A percentile compares a stretch with the other conserved stretches of the same genome.
phyloP scores from a whole-genome alignment of 2,888 invertebrate genomes.

The Apantesis nais region DNA sequence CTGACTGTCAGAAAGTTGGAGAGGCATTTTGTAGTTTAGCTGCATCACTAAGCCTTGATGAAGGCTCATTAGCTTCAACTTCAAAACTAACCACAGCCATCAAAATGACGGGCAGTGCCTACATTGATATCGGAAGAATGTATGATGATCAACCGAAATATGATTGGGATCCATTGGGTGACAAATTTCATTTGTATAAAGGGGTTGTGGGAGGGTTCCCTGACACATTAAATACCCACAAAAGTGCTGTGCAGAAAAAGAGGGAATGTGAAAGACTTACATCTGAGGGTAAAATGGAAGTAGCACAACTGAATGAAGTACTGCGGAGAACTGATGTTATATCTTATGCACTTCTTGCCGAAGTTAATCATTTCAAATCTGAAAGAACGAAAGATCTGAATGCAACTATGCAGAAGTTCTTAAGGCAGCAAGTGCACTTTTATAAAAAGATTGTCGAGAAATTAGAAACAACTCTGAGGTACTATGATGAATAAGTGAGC shows the following conservation, averaged over 20 bases:
- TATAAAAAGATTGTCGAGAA: conserved; percentile 93
- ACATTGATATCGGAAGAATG: conserved; percentile 94
- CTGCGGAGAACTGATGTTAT: conserved; percentile 94
- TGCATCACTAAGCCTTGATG: conserved; percentile 92
- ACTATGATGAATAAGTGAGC: conserved; percentile 74
- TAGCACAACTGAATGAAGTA: conserved; percentile 92
- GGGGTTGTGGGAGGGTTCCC: conserved; percentile 96
- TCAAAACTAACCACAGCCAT: conserved; percentile 91
- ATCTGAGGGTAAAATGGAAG: conserved; percentile 93
- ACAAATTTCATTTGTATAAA: conserved; percentile 97
- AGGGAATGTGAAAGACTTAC: conserved; percentile 94
- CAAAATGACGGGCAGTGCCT: conserved; percentile 94
- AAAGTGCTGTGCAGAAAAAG: conserved; percentile 95
- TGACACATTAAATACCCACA: conserved; percentile 95
- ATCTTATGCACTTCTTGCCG: conserved; percentile 96
- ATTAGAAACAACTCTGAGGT: conserved; percentile 86
- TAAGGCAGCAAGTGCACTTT: conserved; percentile 95
- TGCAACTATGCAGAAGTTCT: conserved; percentile 93
- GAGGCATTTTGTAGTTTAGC: conserved; percentile 94
- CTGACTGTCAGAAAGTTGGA: conserved; percentile 96
- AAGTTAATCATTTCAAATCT: conserved; percentile 96
- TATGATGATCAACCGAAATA: conserved; percentile 96
- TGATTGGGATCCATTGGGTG: conserved; percentile 96
- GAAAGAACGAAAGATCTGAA: conserved; percentile 95
- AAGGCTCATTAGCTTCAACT: conserved; percentile 87